Evolutionary conservation across 2,888 invertebrate genomes (phyloP), one percentile per base, ranked within the genome.

Genomic region (Petrophora chlorosata): DNA sequence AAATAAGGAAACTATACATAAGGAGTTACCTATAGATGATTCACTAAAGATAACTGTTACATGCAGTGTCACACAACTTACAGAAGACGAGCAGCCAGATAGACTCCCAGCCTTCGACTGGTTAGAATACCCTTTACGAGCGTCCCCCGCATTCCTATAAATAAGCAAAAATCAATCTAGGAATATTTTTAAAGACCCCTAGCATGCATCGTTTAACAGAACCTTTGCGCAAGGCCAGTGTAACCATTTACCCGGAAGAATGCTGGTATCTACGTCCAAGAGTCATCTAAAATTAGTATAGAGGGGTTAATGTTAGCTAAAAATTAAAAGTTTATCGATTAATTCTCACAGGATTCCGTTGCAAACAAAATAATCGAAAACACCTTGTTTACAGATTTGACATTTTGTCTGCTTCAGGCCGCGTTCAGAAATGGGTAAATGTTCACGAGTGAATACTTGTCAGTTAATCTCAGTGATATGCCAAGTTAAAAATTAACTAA

Each of bases 31-130:
- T 19, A 5, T 8, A 25, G 45, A 48, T 73, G 70, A 73, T 61
- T 71, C 69, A 72, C 43, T 35, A 15, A 0, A 30, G 26, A 29
- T 26, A 49, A 47, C 34, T 48, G 38, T 36, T 42, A 34, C 22
- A 34, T 51, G 36, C 51, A 40, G 48, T 59, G 35, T 22, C 45
- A 36, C 30, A 43, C 13, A 59, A 91, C 91, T 90, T 90, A 94
- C 94, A 69, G 94, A 94, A 46, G 94, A 94, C 53, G 94, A 94
- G 79, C 94, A 94, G 70, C 93, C 92, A 44, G 94, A 94, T 28
- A 92, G 92, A 67, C 92, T 91, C 65, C 92, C 93, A 70, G 92
- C 92, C 85, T 94, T 94, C 54, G 93, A 91, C 82, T 88, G 89
- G 79, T 79, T 85, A 82, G 80, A 79, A 82, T 82, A 88, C 75